Base-by-base conservation (phyloP, 2,888 invertebrate species). In the Agonopterix alstromeriana region DNA sequence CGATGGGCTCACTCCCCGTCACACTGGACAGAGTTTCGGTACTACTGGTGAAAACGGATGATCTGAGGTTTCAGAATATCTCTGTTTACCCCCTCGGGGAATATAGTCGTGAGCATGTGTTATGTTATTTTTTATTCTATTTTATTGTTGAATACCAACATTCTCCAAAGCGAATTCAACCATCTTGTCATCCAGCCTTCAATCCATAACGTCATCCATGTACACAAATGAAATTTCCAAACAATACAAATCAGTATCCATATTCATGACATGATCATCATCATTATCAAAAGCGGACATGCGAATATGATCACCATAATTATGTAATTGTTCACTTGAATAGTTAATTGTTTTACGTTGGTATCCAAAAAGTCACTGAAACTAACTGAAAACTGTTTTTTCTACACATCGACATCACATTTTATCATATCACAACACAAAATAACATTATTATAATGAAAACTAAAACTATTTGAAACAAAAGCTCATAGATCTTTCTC, bases 151-250 rank as follows among this genome's bases (percentile, higher is more conserved):
- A 27, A 27, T 44, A 70, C 71, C 60, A 61, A 75, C 75, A 59
- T 67, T 69, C 58, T 73, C 70, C 48, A 75, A 54, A 44, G 72
- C 70, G 52, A 75, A 76, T 59, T 76, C 73, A 53, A 74, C 73
- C 76, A 76, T 66, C 50, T 50, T 55, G 10, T 11, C 27, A 27
- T 27, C 27, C 27, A 27, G 27, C 27, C 1, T 27, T 27, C 5
- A 27, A 3, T 27, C 27, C 27, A 27, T 7, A 27, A 27, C n/a
- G 38, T 45, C 53, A 51, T 55, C 44, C 44, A 35, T 9, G 38
- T 38, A 38, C 9, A 38, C 5, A 38, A 38, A n/a, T 38, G n/a
- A 38, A 38, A 38, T 10, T n/a, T n/a, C 4, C 38, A 5, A 5
- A n/a, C 0, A 38, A 9, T n/a, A 38, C n/a, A 38, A 38, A 38